Evolutionary conservation across 1,140 invertebrate genomes (phyloP), one percentile per base, ranked within the genome.

Genomic region (Bathynomus jamesi): DNA sequence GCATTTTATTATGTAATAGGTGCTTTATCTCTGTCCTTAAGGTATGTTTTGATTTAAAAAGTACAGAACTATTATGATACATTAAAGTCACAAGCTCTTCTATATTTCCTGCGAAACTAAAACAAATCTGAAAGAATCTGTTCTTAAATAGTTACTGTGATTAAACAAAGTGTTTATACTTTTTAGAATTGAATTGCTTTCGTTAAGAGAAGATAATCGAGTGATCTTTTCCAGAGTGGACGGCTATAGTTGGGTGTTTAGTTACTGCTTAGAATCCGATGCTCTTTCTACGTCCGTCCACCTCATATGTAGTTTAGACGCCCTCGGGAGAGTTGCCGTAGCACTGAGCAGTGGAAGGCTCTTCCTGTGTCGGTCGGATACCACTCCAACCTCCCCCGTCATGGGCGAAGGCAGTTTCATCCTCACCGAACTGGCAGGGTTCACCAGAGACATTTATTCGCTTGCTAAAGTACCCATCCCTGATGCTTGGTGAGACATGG

Each of bases 271-370:
- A 60, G 84, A 86, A 70, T 76, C 83, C 7, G 83, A 87, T 79
- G 80, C 79, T 24, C 80, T 82, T 75, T 81, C 85, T 21, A 80
- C 78, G 46, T 83, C 86, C 28, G 86, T 92, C 4, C 84, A 89
- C 65, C 85, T 85, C 60, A 80, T 93, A 30, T 83, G 89, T 25
- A 86, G 88, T 79, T 80, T 92, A 62, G 85, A 87, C 24, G 83
- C 83, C 28, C 83, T 90, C 25, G 86, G 87, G 71, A 83, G 90
- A 63, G 90, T 93, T 73, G 88, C 90, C 63, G 88, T 91, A 30
- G 87, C 89, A 40, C 75, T 90, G 24, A 85, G 87, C 71, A 88
- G 91, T 81, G 91, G 91, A 3, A 86, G 90, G 72, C 83, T 92
- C 61, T 92, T 91, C 80, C 80, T 93, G n/a, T 85, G 89, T 28